phyloP scores from a whole-genome alignment of 2,888 invertebrate species.

The Pogonocherus hispidulus region DNA sequence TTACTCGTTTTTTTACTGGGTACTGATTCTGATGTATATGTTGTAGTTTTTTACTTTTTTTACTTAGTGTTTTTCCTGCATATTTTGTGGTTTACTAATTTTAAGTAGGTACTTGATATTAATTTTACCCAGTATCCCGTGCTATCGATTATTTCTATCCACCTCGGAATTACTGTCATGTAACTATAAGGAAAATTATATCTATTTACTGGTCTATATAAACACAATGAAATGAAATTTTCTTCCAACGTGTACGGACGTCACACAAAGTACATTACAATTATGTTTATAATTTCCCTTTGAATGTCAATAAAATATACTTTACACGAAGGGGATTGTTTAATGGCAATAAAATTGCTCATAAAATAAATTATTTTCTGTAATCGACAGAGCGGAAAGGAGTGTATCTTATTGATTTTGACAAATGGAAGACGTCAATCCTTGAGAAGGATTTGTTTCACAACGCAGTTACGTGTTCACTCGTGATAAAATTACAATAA shows the following conservation, averaged over 20 bases:
- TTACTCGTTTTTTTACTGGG: too few relatives aligned
- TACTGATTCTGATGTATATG: too few relatives aligned
- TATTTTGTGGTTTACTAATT: too few relatives aligned
- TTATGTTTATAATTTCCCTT: slow-evolving; percentile 44
- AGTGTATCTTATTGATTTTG: slow-evolving; percentile 49
- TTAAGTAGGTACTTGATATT: too few relatives aligned
- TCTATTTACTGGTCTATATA: not conserved
- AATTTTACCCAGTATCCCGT: too few relatives aligned
- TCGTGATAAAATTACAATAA: not conserved
- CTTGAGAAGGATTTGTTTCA: slow-evolving; percentile 3
- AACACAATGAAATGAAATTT: slow-evolving; percentile 25
- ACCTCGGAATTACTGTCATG: too few relatives aligned
- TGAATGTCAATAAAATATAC: slow-evolving; percentile 49
- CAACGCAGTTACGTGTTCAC: too few relatives aligned
- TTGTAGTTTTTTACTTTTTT: too few relatives aligned
- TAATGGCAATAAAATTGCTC: slow-evolving; percentile 52
- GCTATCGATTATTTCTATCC: too few relatives aligned
- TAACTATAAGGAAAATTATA: slow-evolving; percentile 7
- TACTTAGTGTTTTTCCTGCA: too few relatives aligned
- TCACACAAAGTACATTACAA: slow-evolving; percentile 37
- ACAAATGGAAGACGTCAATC: slow-evolving; percentile 49
- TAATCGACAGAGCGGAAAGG: slow-evolving; percentile 44
- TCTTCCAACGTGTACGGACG: slow-evolving; percentile 17
- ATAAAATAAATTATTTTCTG: slow-evolving; percentile 55
- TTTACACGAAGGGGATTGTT: slow-evolving; percentile 53